These are phyloP conservation scores for Smutsia gigantea DNA, from an alignment of 2,797 vertebrate species.

Conservation along the genomic window DNA sequence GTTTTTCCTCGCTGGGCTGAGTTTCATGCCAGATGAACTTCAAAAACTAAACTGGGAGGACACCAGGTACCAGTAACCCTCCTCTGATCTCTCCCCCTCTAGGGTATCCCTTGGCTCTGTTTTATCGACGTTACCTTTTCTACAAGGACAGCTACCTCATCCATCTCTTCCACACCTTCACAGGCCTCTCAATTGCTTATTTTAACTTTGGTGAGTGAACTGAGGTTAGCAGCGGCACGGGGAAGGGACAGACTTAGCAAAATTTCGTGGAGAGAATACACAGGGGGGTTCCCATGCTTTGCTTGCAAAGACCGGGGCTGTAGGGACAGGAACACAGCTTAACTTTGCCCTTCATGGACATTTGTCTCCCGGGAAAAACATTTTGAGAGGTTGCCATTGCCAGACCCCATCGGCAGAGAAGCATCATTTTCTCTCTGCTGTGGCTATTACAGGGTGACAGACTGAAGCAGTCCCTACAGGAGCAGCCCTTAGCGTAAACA, in stretches of 20 bases:
- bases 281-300: not conserved
- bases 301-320: not conserved
- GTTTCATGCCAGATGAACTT: conserved; percentile 3
- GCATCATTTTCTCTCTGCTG: not conserved
- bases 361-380: not conserved
- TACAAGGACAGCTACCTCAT: conserved; percentile 92
- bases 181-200: conserved; percentile 95
- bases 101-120: conserved; percentile 97
- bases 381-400: not conserved
- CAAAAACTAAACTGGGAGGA: not conserved
- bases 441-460: not conserved
- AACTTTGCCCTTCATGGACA: not conserved
- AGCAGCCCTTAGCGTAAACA: not conserved
- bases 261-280: not conserved
- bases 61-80: not conserved
- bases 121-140: conserved; percentile 94
- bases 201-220: conserved; percentile 96
- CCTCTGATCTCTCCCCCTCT: conserved; percentile 19
- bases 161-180: conserved; percentile 94
- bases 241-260: not conserved
- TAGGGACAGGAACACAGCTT: not conserved
- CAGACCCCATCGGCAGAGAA: not conserved
- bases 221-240: not conserved
- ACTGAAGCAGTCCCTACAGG: not conserved
- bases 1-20: not conserved